Evolutionary conservation across 2,888 invertebrate species (phyloP), one percentile per base, ranked within the genome.

Genomic region (Caenorhabditis sp.): DNA sequence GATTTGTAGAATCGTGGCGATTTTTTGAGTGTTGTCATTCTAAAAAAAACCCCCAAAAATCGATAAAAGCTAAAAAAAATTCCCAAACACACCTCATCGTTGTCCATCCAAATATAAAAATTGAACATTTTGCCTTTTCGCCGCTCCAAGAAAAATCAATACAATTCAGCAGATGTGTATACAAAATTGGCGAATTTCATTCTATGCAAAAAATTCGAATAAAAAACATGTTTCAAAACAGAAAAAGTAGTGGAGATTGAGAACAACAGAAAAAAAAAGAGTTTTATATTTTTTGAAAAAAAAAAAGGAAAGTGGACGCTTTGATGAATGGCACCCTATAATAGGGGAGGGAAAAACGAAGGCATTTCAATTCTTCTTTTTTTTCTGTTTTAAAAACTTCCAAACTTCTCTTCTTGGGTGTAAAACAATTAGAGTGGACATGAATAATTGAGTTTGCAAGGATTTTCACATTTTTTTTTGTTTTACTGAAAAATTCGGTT

Each of bases 1-100:
- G 3, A 74, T 62, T 0, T 59, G 54, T 3, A 74, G 56, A 31
- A 27, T 38, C 4, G 43, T 10, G 14, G 43, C 43, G 17, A 43
- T 14, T 43, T 43, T 43, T 43, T 43, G 43, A 43, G 43, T 17
- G 43, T 43, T 43, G 12, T 43, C 43, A 17, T 43, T 43, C 43
- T 43, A 14, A 10, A 43, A 43, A 43, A 43, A 43, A 43, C n/a
- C n/a, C n/a, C n/a, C n/a, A 43, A 43, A 17, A 17, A 17, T 10
- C 43, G 14, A 43, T 43, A n/a, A n/a, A n/a, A n/a, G n/a, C n/a
- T n/a, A n/a, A n/a, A n/a, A n/a, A n/a, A n/a, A n/a, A n/a, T n/a
- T n/a, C n/a, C n/a, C n/a, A n/a, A n/a, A n/a, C 31, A 7, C 31
- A 43, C 43, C 43, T 43, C 43, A 14, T 43, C 43, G 43, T 43